These are phyloP conservation scores for Scaptomyza hsui DNA, from an alignment of 1,140 invertebrate genomes.

Conservation along the genomic window DNA sequence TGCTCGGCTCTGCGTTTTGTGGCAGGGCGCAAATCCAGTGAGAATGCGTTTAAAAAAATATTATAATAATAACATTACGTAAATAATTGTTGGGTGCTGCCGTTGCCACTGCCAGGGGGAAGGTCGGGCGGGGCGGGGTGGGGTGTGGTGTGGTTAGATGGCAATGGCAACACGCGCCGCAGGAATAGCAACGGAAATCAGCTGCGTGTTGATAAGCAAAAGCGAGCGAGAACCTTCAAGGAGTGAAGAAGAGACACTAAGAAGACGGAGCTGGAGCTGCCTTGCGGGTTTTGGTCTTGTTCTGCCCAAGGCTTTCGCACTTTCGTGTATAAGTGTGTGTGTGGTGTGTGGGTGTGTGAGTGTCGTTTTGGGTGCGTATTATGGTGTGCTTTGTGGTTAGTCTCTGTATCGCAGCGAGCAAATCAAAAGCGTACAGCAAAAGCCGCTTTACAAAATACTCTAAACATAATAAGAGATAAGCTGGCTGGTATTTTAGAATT, in stretches of 20 bases:
- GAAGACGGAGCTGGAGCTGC: constrained; percentile 14
- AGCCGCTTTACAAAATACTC: constrained; percentile 42
- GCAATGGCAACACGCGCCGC: constrained; percentile 63
- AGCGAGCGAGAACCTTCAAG: constrained; percentile 49
- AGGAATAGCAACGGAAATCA: constrained; percentile 78
- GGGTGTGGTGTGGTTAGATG: constrained; percentile 19
- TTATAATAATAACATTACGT: constrained; percentile 83
- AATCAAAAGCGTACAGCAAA: constrained; percentile 10
- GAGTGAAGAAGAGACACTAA: constrained; percentile 20
- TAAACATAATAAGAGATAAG: constrained; percentile 29
- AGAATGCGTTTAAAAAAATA: constrained; percentile 82
- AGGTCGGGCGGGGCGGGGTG: not conserved
- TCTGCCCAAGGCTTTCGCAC: constrained; percentile 25
- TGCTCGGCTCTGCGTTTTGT: constrained; percentile 17
- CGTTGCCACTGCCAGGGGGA: constrained; percentile 9
- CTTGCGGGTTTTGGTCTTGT: constrained; percentile 22
- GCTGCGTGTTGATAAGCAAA: constrained; percentile 80
- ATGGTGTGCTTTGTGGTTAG: constrained; percentile 67
- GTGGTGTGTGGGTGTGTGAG: constrained; percentile 5
- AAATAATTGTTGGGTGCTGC: constrained; percentile 77
- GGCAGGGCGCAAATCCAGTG: constrained; percentile 72
- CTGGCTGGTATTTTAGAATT: not conserved
- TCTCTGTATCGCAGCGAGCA: constrained; percentile 13
- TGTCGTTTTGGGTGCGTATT: constrained; percentile 75
- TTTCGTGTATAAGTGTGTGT: constrained; percentile 22